These are phyloP conservation scores for Ephestia elutella DNA, from an alignment of 1,140 invertebrate genomes.

Conservation along the genomic window DNA sequence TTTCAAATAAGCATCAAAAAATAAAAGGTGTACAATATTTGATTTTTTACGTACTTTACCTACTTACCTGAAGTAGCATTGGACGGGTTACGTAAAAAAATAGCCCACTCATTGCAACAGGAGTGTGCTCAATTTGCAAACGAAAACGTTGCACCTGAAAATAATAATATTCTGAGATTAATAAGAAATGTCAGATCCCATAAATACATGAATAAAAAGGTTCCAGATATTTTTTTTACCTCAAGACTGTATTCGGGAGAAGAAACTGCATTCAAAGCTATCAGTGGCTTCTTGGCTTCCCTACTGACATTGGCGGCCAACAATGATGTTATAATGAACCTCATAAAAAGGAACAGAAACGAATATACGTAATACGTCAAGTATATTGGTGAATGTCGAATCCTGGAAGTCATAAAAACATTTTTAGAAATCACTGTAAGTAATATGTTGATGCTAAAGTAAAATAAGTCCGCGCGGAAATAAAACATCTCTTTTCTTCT, in stretches of 20 bases:
- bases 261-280: slow-evolving; percentile 26
- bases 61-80: not conserved
- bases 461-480: too few species aligned
- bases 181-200: too few species aligned
- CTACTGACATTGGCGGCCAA: slow-evolving; percentile 36
- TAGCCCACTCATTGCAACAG: slow-evolving; percentile 36
- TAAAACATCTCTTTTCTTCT: too few species aligned
- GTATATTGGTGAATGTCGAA: slow-evolving; percentile 15
- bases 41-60: too few species aligned
- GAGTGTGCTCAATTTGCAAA: slow-evolving; percentile 36
- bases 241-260: slow-evolving; percentile 20
- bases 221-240: too few species aligned
- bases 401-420: not conserved
- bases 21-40: too few species aligned
- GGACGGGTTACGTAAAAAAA: slow-evolving; percentile 36
- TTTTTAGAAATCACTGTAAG: too few species aligned
- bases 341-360: slow-evolving; percentile 29
- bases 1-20: too few species aligned
- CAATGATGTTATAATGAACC: slow-evolving; percentile 23
- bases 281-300: slow-evolving; percentile 24
- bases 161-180: too few species aligned
- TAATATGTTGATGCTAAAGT: too few species aligned
- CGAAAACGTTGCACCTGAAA: slow-evolving; percentile 35
- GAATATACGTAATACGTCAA: slow-evolving; percentile 35
- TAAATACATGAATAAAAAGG: too few species aligned